phyloP scores from a whole-genome alignment of 2,888 invertebrate genomes.

The Leucania comma region DNA sequence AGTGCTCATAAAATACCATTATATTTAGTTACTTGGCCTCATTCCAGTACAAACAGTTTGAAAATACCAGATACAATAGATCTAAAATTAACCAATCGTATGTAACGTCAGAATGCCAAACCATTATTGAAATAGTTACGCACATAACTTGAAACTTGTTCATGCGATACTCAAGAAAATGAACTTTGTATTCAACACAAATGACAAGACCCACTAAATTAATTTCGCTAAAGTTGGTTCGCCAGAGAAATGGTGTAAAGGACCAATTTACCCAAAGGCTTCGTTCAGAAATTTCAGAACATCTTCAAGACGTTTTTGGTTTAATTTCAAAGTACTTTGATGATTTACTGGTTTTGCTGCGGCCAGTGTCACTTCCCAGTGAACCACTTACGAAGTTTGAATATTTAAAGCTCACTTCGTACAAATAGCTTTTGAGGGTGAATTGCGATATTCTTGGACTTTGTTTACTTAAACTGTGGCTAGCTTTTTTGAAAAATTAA shows the following conservation, averaged over 20 bases:
- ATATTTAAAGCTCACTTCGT: conserved; percentile 60
- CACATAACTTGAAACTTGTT: conserved; percentile 56
- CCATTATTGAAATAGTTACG: conserved; percentile 60
- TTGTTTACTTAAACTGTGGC: conserved; percentile 36
- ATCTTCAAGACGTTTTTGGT: conserved; percentile 65
- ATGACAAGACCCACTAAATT: conserved; percentile 79
- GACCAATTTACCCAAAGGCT: conserved; percentile 75
- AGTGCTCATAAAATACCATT: too few species aligned
- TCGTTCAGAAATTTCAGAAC: conserved; percentile 69
- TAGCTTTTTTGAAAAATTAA: neutral
- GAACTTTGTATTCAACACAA: conserved; percentile 77
- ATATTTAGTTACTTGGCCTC: neutral
- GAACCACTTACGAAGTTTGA: conserved; percentile 62
- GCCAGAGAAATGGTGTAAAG: conserved; percentile 72
- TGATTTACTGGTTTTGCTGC: conserved; percentile 60
- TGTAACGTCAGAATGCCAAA: conserved; percentile 26
- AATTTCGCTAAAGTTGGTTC: conserved; percentile 82
- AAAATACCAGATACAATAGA: conserved; percentile 23
- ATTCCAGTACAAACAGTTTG: neutral
- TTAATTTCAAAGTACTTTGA: conserved; percentile 63
- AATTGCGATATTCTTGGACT: conserved; percentile 44
- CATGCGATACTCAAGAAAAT: conserved; percentile 71
- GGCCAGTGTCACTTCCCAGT: conserved; percentile 58
- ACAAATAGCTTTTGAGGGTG: conserved; percentile 53
- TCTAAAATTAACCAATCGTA: conserved; percentile 28